Base-by-base conservation (phyloP, 2,888 invertebrate species). In the Periphyllus acericola region DNA sequence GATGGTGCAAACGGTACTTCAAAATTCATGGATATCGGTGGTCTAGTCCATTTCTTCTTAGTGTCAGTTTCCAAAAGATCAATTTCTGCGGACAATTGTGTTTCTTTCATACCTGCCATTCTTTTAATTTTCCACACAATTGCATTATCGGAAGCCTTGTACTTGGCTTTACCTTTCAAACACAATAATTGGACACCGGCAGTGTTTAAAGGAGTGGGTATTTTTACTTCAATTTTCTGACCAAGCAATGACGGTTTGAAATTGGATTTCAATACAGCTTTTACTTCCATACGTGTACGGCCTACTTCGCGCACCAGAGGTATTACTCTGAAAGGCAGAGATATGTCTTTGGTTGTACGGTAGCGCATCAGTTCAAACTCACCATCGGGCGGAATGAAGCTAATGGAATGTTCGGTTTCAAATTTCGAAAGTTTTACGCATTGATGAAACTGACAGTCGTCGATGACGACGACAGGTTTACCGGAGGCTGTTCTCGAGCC, bases 341-440 rank as follows among this genome's bases (percentile, higher is more conserved):
- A 99, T 91, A 99, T 99, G 93, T 99, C 99, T 92, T 99, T 99
- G 36, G 99, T 99, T 87, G 99, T 99, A 89, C 99, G 96, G 92
- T 99, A 99, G 92, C 98, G 96, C 99, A 99, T 99, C 60, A 99
- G 94, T 92, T 99, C 99, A 91, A 99, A 99, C 93, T 99, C 99
- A 79, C 99, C 99, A 92, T 99, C 99, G 0, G 99, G 99, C 89
- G 99, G 99, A 91, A 99, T 99, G 93, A 99, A 99, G 90, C 98
- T 98, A 92, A 99, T 99, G 91, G 99, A 98, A 93, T 99, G 99
- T 92, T 99, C 99, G 0, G 99, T 99, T 93, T 99, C 99, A 92
- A 99, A 99, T 94, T 99, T 99, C 92, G 98, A 98, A 89, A 99
- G 94, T 92, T 99, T 99, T 82, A 99, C 99, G 92, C 99, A 99